phyloP scores from a whole-genome alignment of 2,113 vertebrate genomes.

The Cyprinus carpio region DNA sequence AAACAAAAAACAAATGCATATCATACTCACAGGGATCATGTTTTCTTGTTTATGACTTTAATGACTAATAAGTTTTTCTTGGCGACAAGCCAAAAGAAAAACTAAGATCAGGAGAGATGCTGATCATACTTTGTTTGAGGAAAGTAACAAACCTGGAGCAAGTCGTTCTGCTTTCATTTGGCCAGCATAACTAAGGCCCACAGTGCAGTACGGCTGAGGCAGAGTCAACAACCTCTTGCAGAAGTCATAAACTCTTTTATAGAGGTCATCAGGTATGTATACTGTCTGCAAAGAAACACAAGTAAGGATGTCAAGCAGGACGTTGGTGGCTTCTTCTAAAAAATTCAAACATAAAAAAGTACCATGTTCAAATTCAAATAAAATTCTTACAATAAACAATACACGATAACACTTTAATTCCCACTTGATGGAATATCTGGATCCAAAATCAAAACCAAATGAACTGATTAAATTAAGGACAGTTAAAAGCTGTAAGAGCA shows the following conservation, averaged over 20 bases:
- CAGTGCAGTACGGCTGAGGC: conserved; percentile 86
- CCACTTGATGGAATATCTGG: no score
- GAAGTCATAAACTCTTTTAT: conserved; percentile 82
- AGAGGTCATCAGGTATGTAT: conserved; percentile 84
- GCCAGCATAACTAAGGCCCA: conserved; percentile 83
- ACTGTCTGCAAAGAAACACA: conserved; percentile 75
- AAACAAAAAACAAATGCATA: not conserved
- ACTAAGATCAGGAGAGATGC: not conserved
- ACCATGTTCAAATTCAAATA: no score
- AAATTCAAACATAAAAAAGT: no score
- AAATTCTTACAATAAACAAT: no score
- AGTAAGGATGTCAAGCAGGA: not conserved
- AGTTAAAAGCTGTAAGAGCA: not conserved
- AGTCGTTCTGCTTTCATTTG: conserved; percentile 80
- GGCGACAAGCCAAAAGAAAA: not conserved
- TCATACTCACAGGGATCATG: not conserved
- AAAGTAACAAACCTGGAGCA: conserved; percentile 76
- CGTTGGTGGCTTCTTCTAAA: not conserved
- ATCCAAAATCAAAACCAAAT: not conserved
- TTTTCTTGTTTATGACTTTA: not conserved
- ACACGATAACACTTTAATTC: no score
- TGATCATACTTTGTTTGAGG: not conserved
- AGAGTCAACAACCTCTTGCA: conserved; percentile 86
- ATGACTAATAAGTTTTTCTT: not conserved
- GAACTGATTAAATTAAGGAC: not conserved